phyloP scores from a whole-genome alignment of 2,113 vertebrate species.

The Sebastes fasciatus region DNA sequence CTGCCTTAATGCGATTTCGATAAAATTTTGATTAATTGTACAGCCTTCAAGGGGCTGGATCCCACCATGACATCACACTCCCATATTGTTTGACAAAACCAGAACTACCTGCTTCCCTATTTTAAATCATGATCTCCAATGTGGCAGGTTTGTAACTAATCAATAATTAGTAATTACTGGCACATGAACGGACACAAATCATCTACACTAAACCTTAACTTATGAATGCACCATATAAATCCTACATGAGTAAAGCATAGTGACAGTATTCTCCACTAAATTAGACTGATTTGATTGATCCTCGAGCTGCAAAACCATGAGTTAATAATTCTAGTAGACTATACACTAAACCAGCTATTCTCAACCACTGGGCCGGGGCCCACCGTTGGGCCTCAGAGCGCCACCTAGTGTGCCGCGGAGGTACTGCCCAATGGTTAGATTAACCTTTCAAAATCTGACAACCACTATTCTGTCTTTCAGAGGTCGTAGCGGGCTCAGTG shows the following conservation, averaged over 20 bases:
- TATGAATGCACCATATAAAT: background rate
- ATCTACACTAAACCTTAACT: background rate
- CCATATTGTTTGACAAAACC: background rate
- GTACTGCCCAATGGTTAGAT: too few relatives aligned
- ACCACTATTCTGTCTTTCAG: too few relatives aligned
- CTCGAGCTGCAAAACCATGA: background rate
- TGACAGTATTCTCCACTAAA: too few relatives aligned
- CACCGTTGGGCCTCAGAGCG: too few relatives aligned
- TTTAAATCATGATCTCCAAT: background rate
- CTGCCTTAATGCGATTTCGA: too few relatives aligned
- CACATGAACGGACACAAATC: background rate
- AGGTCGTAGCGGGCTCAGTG: too few relatives aligned
- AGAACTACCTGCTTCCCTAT: background rate
- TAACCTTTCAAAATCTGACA: too few relatives aligned
- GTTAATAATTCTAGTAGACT: background rate
- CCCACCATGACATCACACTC: background rate
- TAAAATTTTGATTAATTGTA: too few relatives aligned
- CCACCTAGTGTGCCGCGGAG: too few relatives aligned
- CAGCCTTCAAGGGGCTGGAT: background rate
- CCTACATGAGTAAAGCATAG: background rate
- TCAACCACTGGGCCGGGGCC: too few relatives aligned
- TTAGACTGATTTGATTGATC: background rate
- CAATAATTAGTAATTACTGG: background rate
- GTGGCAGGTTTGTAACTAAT: background rate
- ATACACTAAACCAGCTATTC: background rate